Conservation (phyloP, 2,888 invertebrate genomes). For the Bugulina stolonifera region DNA sequence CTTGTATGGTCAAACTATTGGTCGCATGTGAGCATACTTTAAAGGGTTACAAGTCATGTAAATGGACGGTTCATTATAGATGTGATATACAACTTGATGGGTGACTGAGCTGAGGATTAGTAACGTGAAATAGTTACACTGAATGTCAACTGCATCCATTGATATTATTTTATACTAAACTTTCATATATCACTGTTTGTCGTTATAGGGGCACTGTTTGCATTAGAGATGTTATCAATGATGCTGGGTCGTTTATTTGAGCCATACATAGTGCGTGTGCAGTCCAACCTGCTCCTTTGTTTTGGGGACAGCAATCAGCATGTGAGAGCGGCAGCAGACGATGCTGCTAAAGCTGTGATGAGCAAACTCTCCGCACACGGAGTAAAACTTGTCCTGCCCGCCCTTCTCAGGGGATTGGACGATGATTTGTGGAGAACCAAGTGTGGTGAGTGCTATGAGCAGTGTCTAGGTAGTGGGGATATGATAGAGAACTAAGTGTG, state of each 20-base stretch:
- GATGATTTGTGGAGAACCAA: constrained; percentile 96
- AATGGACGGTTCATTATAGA: too few relatives aligned
- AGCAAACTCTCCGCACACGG: constrained; percentile 92
- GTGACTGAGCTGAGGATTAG: too few relatives aligned
- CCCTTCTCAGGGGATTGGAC: constrained; percentile 82
- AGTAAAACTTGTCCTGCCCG: constrained; percentile 91
- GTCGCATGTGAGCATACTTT: too few relatives aligned
- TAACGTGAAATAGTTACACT: too few relatives aligned
- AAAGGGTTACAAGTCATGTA: too few relatives aligned
- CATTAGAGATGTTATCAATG: constrained; percentile 91
- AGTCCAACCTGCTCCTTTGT: constrained; percentile 87
- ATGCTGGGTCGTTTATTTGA: constrained; percentile 94
- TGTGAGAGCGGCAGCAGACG: constrained; percentile 92
- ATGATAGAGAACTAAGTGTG: constrained; percentile 80
- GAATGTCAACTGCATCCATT: too few relatives aligned
- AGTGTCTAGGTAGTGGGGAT: too few relatives aligned
- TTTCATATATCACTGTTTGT: too few relatives aligned
- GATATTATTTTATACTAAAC: too few relatives aligned
- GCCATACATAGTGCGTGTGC: constrained; percentile 94
- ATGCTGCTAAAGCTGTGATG: constrained; percentile 86
- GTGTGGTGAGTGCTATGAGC: constrained; percentile 43
- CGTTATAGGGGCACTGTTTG: constrained; percentile 76
- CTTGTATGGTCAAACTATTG: too few relatives aligned
- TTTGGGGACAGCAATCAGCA: constrained; percentile 91
- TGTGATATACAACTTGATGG: too few relatives aligned